Evolutionary conservation across 2,797 vertebrate species (phyloP), one percentile per base, ranked within the genome.

Genomic region (Rhabdophis nuchalis): DNA sequence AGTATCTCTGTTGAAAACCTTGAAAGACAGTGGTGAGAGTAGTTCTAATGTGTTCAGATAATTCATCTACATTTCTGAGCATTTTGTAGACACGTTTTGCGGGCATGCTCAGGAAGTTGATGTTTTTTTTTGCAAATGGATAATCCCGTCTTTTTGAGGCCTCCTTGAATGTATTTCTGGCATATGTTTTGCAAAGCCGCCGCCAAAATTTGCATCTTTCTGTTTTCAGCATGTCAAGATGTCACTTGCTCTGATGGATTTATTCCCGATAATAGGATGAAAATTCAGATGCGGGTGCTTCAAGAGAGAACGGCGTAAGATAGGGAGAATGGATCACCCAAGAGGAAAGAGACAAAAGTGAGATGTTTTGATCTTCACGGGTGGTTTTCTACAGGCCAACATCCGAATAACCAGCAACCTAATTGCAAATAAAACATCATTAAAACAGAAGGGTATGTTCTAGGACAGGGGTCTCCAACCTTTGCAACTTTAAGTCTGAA

Each of bases 101-200:
- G 91, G 93, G 92, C 50, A 91, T 94, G 95, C 95, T 95, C 94
- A 95, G 92, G 94, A 94, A 94, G 91, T 25, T 90, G 85, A 89
- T 90, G 93, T 50, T 90, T 94, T 91, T 50, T 90, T 94, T 91
- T 91, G 94, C 91, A 93, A 93, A 95, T 94, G 96, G 94, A 96
- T 96, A 96, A 96, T 95, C 92, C 94, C 92, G 58, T 91, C 89
- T 94, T 95, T 96, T 96, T 95, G 95, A 94, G 91, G 95, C 93
- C 94, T 96, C 96, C 82, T 64, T 93, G 95, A 95, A 95, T 94
- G 94, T 95, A 89, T 97, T 96, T 97, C 95, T 92, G 93, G 95
- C 94, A 93, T 92, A 92, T 85, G 60, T 93, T 90, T 94, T 95
- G 93, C 10, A 91, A 96, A 90, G 92, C 92, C 94, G 87, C 57